These are phyloP conservation scores for Leptobrachium leishanense DNA, from an alignment of 2,113 vertebrate genomes.

Conservation along the genomic window DNA sequence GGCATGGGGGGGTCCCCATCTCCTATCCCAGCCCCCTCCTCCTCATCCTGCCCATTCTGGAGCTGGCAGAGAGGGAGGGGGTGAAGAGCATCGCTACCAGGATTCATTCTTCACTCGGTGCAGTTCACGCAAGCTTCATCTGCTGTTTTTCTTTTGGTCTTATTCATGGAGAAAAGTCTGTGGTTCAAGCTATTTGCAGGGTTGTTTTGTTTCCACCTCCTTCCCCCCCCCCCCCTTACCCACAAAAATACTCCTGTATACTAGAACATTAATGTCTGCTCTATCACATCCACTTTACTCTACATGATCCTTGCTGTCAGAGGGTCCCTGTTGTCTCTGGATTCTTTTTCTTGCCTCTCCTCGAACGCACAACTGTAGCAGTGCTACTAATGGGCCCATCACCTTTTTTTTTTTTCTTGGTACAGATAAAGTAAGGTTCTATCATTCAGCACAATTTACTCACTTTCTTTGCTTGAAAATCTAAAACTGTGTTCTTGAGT, in stretches of 20 bases:
- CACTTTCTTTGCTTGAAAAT: too few species aligned
- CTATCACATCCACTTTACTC: neutral
- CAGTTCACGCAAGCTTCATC: constrained; percentile 53
- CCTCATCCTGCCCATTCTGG: constrained; percentile 9
- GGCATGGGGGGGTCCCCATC: neutral
- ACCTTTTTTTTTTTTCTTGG: too few species aligned
- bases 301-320: too few species aligned
- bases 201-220: neutral
- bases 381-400: too few species aligned
- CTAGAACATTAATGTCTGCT: neutral
- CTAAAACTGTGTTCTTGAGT: too few species aligned
- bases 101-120: constrained; percentile 22
- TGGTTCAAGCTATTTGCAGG: constrained; percentile 13
- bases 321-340: too few species aligned
- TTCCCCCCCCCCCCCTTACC: neutral
- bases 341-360: too few species aligned
- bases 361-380: too few species aligned
- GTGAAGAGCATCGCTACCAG: constrained; percentile 17
- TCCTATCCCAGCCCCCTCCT: constrained; percentile 9
- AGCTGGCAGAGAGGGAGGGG: constrained; percentile 10
- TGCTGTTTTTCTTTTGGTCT: constrained; percentile 46
- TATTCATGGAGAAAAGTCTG: neutral
- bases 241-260: neutral
- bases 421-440: too few species aligned
- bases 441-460: too few species aligned